A percentile compares a stretch with the other conserved stretches of the same genome.
These are phyloP conservation scores for Platycheirus rosarum DNA, from an alignment of 2,888 invertebrate species.

Conservation along the genomic window DNA sequence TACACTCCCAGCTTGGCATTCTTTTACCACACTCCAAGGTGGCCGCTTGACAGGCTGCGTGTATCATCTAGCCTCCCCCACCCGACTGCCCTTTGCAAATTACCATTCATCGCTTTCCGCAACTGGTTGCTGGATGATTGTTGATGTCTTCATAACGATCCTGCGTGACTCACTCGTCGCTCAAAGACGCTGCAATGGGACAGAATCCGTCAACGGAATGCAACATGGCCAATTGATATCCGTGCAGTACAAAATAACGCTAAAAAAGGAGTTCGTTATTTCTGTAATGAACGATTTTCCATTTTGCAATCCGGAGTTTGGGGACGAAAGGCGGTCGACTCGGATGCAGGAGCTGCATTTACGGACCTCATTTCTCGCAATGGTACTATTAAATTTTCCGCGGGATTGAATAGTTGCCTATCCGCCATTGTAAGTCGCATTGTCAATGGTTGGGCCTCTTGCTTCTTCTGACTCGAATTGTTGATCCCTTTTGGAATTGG, in stretches of 20 bases:
- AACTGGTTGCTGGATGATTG: constrained; percentile 31
- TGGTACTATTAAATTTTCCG: constrained; percentile 72
- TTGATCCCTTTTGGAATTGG: constrained; percentile 38
- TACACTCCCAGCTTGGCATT: constrained; percentile 61
- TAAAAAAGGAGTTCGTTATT: constrained; percentile 74
- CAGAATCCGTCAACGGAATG: constrained; percentile 73
- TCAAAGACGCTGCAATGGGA: constrained; percentile 72
- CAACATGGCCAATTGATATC: constrained; percentile 73
- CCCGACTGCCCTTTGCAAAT: constrained; percentile 17
- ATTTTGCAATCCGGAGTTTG: constrained; percentile 22
- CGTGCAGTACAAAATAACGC: constrained; percentile 73
- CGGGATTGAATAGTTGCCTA: constrained; percentile 71
- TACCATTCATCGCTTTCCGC: constrained; percentile 62
- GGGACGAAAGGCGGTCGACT: neutral
- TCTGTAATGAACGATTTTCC: constrained; percentile 74
- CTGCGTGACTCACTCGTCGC: constrained; percentile 73
- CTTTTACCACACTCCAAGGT: constrained; percentile 70
- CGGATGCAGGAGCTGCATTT: constrained; percentile 52
- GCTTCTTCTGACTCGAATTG: neutral
- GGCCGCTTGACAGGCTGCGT: constrained; percentile 71
- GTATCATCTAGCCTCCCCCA: constrained; percentile 12
- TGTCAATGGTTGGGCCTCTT: constrained; percentile 39
- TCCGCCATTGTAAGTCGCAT: constrained; percentile 48
- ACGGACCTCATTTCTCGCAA: constrained; percentile 70
- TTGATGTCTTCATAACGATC: constrained; percentile 74